Conservation (phyloP, 2,888 invertebrate genomes). For the Empis stercorea region DNA sequence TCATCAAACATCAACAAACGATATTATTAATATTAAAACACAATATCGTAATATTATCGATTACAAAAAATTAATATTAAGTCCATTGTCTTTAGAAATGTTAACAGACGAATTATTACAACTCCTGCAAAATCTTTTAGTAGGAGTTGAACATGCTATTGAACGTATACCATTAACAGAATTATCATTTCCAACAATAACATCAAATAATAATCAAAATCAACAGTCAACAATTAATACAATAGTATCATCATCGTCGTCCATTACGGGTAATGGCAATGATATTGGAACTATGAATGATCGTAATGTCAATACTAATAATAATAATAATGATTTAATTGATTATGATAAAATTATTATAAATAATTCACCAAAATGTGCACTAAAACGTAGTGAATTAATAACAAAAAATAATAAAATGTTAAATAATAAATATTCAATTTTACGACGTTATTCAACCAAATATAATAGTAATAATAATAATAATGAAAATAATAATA, state of each 20-base stretch:
- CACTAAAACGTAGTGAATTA: slow-evolving; percentile 35
- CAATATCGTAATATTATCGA: slow-evolving; percentile 29
- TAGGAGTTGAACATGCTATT: slow-evolving; percentile 56
- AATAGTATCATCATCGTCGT: background rate
- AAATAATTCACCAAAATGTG: slow-evolving; percentile 36
- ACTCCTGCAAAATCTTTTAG: slow-evolving; percentile 49
- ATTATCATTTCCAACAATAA: slow-evolving; percentile 47
- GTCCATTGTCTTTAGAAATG: slow-evolving; percentile 33
- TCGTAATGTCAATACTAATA: slow-evolving; percentile 11
- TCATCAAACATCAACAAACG: slow-evolving; percentile 1
- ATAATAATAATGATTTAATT: slow-evolving; percentile 11
- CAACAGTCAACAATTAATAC: slow-evolving; percentile 8
- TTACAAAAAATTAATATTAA: slow-evolving; percentile 25
- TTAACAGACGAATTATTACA: slow-evolving; percentile 44
- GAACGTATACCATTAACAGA: slow-evolving; percentile 54
- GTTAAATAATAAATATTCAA: slow-evolving; percentile 34
- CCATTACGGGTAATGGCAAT: background rate
- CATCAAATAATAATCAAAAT: slow-evolving; percentile 39
- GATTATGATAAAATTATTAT: slow-evolving; percentile 20
- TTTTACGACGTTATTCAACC: slow-evolving; percentile 32
- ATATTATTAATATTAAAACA: slow-evolving; percentile 14
- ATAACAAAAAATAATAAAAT: slow-evolving; percentile 37
- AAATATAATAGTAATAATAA: slow-evolving; percentile 28
- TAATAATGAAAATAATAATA: slow-evolving; percentile 19
- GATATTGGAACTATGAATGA: slow-evolving; percentile 8